phyloP scores from a whole-genome alignment of 2,113 vertebrate species.

The Alectura lathami region DNA sequence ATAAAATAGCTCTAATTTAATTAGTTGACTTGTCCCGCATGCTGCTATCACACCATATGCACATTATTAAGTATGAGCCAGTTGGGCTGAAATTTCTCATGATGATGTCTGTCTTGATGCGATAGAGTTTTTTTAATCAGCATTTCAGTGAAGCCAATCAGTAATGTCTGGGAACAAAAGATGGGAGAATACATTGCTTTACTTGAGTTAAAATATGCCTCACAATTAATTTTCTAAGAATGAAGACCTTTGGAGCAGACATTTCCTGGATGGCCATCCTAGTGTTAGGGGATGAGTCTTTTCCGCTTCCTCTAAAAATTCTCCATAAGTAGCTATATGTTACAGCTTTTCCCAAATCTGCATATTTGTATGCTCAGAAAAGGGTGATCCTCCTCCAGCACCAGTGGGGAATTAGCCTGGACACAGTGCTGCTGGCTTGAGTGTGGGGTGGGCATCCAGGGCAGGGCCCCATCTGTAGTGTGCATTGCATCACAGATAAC shows the following conservation, averaged over 20 bases:
- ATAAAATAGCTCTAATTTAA: slow-evolving; percentile 50
- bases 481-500: neutral
- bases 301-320: neutral
- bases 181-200: neutral
- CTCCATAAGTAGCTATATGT: neutral
- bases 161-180: slow-evolving; percentile 27
- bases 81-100: slow-evolving; percentile 55
- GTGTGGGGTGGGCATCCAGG: fast-evolving
- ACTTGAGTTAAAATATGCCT: neutral
- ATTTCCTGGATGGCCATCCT: neutral
- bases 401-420: neutral
- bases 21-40: slow-evolving; percentile 52
- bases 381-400: neutral
- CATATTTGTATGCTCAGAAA: neutral
- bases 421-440: neutral
- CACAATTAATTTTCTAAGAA: neutral
- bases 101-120: slow-evolving; percentile 39
- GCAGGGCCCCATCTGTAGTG: neutral
- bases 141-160: slow-evolving; percentile 5
- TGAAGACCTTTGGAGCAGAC: neutral
- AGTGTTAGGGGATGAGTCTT: neutral
- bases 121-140: slow-evolving; percentile 45
- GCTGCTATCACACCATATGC: slow-evolving; percentile 35
- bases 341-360: neutral
- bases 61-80: slow-evolving; percentile 55